Conservation (phyloP, 2,797 vertebrate genomes). For the Poecilia picta region DNA sequence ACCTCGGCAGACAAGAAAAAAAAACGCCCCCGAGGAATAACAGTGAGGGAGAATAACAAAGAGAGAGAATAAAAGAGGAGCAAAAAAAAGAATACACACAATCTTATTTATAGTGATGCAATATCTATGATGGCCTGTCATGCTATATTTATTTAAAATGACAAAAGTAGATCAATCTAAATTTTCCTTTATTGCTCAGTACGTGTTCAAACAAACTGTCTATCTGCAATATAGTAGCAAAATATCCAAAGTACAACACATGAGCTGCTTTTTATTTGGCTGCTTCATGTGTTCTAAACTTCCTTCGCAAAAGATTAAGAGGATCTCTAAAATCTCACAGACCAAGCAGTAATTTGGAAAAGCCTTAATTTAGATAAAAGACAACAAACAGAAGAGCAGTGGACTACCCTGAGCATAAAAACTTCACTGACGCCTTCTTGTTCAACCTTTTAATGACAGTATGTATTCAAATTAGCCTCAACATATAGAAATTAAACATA, state of each 20-base stretch:
- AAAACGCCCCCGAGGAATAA: slow-evolving; percentile 52
- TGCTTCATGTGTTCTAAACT: not conserved
- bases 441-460: not conserved
- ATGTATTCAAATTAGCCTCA: not conserved
- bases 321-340: not conserved
- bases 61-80: slow-evolving; percentile 37
- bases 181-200: slow-evolving; percentile 12
- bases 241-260: not conserved
- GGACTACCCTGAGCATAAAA: not conserved
- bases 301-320: not conserved
- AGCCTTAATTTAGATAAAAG: no score
- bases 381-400: not conserved
- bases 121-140: slow-evolving; percentile 23
- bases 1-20: slow-evolving; percentile 55
- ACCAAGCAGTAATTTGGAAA: not conserved
- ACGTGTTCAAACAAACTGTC: not conserved
- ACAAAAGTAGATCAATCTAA: slow-evolving; percentile 11
- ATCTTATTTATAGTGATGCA: slow-evolving; percentile 46
- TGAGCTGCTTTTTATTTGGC: not conserved
- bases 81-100: slow-evolving; percentile 16
- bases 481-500: not conserved
- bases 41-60: slow-evolving; percentile 37
- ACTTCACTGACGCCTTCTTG: not conserved
- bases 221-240: not conserved
- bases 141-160: not conserved